phyloP scores from a whole-genome alignment of 2,797 vertebrate species.

The Odontamblyopus lacepedii region DNA sequence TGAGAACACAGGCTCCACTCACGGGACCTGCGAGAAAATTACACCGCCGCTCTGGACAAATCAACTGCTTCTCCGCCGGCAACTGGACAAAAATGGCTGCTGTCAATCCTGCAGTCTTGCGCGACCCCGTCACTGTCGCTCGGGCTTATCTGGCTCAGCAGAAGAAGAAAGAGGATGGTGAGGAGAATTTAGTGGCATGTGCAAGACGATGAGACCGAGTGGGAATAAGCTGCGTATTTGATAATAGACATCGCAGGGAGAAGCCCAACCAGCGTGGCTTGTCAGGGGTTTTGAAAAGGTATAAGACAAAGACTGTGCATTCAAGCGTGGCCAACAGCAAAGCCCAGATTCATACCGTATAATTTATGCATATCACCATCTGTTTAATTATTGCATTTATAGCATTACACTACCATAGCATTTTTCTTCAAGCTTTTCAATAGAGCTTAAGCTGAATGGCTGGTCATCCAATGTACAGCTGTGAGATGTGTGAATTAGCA shows the following conservation, averaged over 20 bases:
- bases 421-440: background rate
- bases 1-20: conserved; percentile 42
- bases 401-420: background rate
- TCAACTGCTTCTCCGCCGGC: conserved; percentile 27
- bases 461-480: conserved; percentile 26
- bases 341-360: background rate
- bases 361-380: conserved; percentile 4
- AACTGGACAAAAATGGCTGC: conserved; percentile 34
- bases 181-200: conserved; percentile 27
- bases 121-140: conserved; percentile 27
- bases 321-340: conserved; percentile 30
- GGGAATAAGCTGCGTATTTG: conserved; percentile 55
- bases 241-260: conserved; percentile 63
- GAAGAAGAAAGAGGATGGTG: conserved; percentile 19
- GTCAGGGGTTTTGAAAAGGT: conserved; percentile 27
- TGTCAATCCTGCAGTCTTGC: conserved; percentile 30
- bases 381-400: background rate
- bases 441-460: background rate
- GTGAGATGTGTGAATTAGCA: conserved; percentile 28
- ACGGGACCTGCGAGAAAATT: conserved; percentile 51
- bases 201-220: conserved; percentile 33
- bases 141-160: conserved; percentile 54
- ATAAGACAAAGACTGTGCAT: conserved; percentile 51
- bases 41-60: conserved; percentile 28
- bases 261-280: conserved; percentile 53